Evolutionary conservation across 2,888 invertebrate species (phyloP), one percentile per base, ranked within the genome.

Genomic region (Gibbula magus): DNA sequence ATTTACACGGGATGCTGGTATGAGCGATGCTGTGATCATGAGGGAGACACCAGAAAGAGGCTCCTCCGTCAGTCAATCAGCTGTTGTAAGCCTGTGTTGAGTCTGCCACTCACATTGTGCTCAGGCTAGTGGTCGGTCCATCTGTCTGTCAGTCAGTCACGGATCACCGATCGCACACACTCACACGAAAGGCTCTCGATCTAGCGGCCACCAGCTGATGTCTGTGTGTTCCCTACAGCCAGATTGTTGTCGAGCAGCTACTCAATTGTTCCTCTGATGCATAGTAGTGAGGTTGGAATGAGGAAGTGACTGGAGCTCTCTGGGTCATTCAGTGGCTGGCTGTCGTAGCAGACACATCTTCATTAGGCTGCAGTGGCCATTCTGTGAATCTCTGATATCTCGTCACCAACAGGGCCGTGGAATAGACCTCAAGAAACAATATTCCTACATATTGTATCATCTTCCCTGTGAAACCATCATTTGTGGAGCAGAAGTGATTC

Each of bases 1-100:
- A 35, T 70, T 70, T 70, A 32, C 70, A n/a, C 70, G 32, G 56
- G 39, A 70, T 70, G 70, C 70, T 70, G 70, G 70, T 70, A 32
- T 32, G 70, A 70, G 18, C 32, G 61, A 61, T 61, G 61, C 61
- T 61, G 29, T 18, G 61, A 61, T 25, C 29, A 61, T 61, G 61
- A 61, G 61, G 61, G 61, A 32, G 70, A 70, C 70, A 35, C 70
- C 70, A 70, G 35, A 70, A 35, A 32, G 70, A 70, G 70, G 70
- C 70, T 70, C 32, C 70, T 70, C 32, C 35, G 70, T 35, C 70
- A 35, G 70, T 70, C 70, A 70, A 39, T 70, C 70, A 70, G 70
- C 70, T 39, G 35, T 32, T 39, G 32, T 32, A 35, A 35, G 70
- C 35, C 70, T 70, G 70, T 39, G 70, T 35, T 32, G 70, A 32